phyloP scores from a whole-genome alignment of 2,797 vertebrate species.

The Platyrinchus mystaceus region DNA sequence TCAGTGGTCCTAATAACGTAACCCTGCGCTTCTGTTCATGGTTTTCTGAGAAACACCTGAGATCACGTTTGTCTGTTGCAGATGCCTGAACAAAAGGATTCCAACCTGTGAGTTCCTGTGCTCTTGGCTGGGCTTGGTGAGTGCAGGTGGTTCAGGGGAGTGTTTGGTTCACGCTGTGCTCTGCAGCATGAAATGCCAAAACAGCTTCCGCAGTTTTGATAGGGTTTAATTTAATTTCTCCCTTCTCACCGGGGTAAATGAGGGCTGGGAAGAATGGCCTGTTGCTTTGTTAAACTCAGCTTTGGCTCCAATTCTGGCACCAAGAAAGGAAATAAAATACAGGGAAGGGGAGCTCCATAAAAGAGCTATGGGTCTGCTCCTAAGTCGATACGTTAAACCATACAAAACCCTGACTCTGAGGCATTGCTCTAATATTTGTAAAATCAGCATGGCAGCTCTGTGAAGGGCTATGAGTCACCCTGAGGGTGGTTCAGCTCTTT shows the following conservation, averaged over 20 bases:
- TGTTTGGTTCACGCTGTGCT: not conserved
- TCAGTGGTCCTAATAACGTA: not conserved
- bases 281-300: constrained; percentile 36
- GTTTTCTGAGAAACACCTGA: not conserved
- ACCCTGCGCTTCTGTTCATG: not conserved
- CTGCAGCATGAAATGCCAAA: not conserved
- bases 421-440: constrained; percentile 31
- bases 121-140: constrained; percentile 13
- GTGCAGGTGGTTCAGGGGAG: not conserved
- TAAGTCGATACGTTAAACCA: not conserved
- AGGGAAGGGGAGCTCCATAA: constrained; percentile 23
- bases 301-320: constrained; percentile 25
- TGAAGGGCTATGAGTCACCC: constrained; percentile 38
- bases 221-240: constrained; percentile 20
- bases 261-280: constrained; percentile 22
- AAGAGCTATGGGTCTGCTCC: constrained; percentile 26
- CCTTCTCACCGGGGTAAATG: constrained; percentile 11
- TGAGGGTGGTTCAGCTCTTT: constrained; percentile 51
- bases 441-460: constrained; percentile 54
- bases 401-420: constrained; percentile 2
- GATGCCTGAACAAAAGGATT: constrained; percentile 31
- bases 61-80: not conserved
- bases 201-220: not conserved
- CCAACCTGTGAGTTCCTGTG: not conserved
- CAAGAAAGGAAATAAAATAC: constrained; percentile 39